These are phyloP conservation scores for Hyalella azteca DNA, from an alignment of 2,888 invertebrate species.

Conservation along the genomic window DNA sequence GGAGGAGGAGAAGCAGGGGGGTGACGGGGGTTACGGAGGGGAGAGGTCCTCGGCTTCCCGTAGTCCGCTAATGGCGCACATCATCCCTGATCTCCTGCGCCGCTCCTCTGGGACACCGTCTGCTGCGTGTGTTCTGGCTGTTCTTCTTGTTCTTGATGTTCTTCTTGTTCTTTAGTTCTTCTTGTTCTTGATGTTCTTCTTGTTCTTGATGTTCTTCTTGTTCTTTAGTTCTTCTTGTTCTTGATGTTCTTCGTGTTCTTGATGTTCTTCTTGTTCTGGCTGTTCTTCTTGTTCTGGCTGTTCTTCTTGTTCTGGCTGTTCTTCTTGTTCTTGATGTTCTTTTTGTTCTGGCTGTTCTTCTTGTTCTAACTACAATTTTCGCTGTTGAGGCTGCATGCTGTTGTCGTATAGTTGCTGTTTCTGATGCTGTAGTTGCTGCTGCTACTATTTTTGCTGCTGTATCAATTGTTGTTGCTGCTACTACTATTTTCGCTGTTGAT, in stretches of 20 bases:
- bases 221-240: not conserved
- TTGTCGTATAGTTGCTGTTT: too few relatives aligned
- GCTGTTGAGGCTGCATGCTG: too few relatives aligned
- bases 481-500: too few relatives aligned
- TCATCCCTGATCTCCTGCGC: not conserved
- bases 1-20: too few relatives aligned
- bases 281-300: not conserved
- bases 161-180: not conserved
- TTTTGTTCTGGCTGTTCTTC: too few relatives aligned
- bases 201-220: not conserved
- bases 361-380: too few relatives aligned
- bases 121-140: not conserved
- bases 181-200: not conserved
- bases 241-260: not conserved
- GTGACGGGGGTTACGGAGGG: too few relatives aligned
- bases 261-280: not conserved
- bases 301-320: not conserved
- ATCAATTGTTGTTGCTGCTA: too few relatives aligned
- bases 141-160: not conserved
- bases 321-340: too few relatives aligned
- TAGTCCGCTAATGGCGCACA: conserved; percentile 15
- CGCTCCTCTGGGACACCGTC: not conserved
- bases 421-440: too few relatives aligned
- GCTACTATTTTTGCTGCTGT: too few relatives aligned
- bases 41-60: not conserved